These are phyloP conservation scores for Calephelis virginiensis DNA, from an alignment of 1,140 invertebrate species.

Conservation along the genomic window DNA sequence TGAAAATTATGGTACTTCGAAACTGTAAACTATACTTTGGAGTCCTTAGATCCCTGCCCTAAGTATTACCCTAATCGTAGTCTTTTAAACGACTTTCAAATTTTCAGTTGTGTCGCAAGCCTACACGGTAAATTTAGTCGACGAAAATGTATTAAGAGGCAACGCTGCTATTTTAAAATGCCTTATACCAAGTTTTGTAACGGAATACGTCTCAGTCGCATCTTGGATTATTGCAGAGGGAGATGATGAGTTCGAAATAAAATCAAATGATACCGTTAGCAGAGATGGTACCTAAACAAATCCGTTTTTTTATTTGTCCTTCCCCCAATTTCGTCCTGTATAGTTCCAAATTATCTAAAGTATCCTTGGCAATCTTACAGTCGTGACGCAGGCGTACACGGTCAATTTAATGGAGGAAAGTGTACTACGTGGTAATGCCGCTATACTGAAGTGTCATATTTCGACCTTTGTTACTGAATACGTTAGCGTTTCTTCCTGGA, in stretches of 20 bases:
- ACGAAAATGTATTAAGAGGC: slow-evolving; percentile 92
- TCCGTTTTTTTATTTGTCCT: neutral
- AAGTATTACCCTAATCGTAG: slow-evolving; percentile 8
- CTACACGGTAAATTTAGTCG: slow-evolving; percentile 92
- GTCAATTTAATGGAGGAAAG: slow-evolving; percentile 94
- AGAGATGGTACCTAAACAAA: slow-evolving; percentile 46
- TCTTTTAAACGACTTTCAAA: slow-evolving; percentile 27
- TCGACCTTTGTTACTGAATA: slow-evolving; percentile 95
- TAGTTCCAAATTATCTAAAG: neutral
- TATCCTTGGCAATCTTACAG: slow-evolving; percentile 73
- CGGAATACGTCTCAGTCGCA: slow-evolving; percentile 90
- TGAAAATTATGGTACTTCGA: slow-evolving; percentile 74
- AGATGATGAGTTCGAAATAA: slow-evolving; percentile 59
- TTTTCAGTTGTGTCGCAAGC: slow-evolving; percentile 87
- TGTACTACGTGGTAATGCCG: slow-evolving; percentile 92
- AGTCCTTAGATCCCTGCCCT: slow-evolving; percentile 36
- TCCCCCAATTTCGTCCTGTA: neutral
- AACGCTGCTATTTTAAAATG: slow-evolving; percentile 94
- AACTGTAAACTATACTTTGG: slow-evolving; percentile 65
- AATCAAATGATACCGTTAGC: slow-evolving; percentile 43
- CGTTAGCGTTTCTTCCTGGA: slow-evolving; percentile 91
- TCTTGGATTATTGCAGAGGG: slow-evolving; percentile 90
- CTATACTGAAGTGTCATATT: slow-evolving; percentile 94
- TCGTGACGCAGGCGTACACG: slow-evolving; percentile 92
- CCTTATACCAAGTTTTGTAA: slow-evolving; percentile 94